A percentile compares a stretch with the other conserved stretches of the same genome.
Conservation (phyloP, 2,888 invertebrate species). For the Tetragonisca angustula region DNA sequence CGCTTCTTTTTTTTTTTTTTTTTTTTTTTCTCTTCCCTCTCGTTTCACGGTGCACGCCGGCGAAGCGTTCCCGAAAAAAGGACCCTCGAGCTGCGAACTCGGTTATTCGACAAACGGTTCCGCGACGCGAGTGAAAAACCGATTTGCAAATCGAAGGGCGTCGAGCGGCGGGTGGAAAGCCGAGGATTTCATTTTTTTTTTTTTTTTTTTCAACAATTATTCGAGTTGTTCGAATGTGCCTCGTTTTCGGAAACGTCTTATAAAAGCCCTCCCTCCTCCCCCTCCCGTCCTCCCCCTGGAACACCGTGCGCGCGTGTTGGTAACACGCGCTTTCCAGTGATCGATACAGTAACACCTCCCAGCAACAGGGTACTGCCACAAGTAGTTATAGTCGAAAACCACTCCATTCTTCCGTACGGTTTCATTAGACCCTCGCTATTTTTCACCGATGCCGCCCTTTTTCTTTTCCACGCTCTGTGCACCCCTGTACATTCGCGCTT, state of each 20-base stretch:
- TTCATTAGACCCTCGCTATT: slow-evolving; percentile 45
- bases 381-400: slow-evolving; percentile 68
- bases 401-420: slow-evolving; percentile 58
- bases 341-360: slow-evolving; percentile 81
- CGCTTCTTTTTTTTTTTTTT: background rate
- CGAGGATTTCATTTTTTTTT: background rate
- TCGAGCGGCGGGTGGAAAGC: no score
- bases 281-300: no score
- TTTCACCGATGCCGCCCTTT: slow-evolving; percentile 3
- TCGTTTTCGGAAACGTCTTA: slow-evolving; percentile 39
- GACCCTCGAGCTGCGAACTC: slow-evolving; percentile 10
- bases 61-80: background rate
- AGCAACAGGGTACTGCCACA: slow-evolving; percentile 79
- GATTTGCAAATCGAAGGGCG: background rate
- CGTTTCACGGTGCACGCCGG: background rate
- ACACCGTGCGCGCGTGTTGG: slow-evolving; percentile 59
- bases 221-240: slow-evolving; percentile 36
- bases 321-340: slow-evolving; percentile 75
- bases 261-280: no score
- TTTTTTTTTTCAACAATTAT: slow-evolving; percentile 34
- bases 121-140: slow-evolving; percentile 3
- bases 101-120: background rate
- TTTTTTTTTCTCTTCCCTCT: background rate
- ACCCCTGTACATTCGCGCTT: no score
- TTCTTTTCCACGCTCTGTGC: no score